A percentile compares a stretch with the other conserved stretches of the same genome.
Conservation (phyloP, 2,888 invertebrate genomes). For the Parnassius mnemosyne region DNA sequence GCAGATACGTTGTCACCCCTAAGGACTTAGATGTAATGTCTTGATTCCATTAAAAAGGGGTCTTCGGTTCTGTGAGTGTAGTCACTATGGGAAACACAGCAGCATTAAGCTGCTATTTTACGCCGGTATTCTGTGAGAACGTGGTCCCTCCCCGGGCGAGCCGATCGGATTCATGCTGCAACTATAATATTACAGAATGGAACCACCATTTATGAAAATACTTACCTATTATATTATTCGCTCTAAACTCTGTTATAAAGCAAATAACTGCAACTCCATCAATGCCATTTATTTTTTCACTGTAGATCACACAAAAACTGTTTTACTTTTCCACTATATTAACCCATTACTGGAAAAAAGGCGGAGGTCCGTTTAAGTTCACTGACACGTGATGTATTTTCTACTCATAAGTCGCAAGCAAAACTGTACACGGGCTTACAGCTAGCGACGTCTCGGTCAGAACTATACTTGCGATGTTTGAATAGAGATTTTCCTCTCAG, state of each 20-base stretch:
- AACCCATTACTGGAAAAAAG: not conserved
- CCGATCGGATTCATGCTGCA: no score
- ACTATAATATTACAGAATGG: no score
- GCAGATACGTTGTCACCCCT: no score
- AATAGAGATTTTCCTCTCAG: conserved; percentile 39
- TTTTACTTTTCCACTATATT: not conserved
- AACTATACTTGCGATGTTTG: conserved; percentile 33
- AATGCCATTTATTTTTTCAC: conserved; percentile 25
- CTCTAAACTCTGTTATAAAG: not conserved
- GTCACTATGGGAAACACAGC: no score
- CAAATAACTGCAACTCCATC: not conserved
- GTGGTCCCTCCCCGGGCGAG: no score
- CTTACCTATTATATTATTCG: not conserved
- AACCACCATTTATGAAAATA: not conserved
- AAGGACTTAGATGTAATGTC: no score
- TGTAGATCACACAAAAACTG: not conserved
- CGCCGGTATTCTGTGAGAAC: no score
- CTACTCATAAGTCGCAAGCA: not conserved
- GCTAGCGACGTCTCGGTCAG: not conserved
- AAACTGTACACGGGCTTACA: not conserved
- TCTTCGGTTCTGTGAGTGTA: no score
- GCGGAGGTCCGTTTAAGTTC: not conserved
- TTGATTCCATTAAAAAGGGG: no score
- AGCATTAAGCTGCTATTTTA: no score
- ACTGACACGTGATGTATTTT: not conserved